Base-by-base conservation (phyloP, 2,113 vertebrate genomes). In the Mionectes macconnelli region DNA sequence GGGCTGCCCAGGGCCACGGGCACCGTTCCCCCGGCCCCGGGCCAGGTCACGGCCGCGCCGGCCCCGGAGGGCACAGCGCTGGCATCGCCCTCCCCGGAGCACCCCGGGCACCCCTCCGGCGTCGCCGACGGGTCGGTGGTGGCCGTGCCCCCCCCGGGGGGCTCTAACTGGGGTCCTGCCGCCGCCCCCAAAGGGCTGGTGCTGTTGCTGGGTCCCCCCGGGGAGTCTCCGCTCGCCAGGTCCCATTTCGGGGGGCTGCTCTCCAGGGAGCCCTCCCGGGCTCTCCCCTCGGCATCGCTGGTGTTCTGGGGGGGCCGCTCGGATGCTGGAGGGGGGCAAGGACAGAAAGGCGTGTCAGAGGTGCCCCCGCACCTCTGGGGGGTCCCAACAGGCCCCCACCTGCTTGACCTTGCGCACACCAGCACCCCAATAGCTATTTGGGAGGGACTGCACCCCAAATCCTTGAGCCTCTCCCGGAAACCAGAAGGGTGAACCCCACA, bases 1-100 rank as follows among this genome's bases (percentile, higher is more conserved):
- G 98, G 97, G 35, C 97, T 98, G 63, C 75, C 16, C 10, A 57
- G 89, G 1, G 96, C 97, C 70, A 96, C 94, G 1, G 87, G 69
- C 60, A 95, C 92, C 2, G 89, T 76, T 14, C n/a, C 82, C 62
- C 62, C 28, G 6, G 8, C 78, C 1, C 87, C 78, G 8, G 94
- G 87, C 91, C 87, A 80, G 56, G 94, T 93, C n/a, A 68, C 94
- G 1, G 62, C 55, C 3, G 39, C 82, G 40, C 50, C 23, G 27
- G 62, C 17, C 40, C 28, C 44, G 4, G 75, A 60, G 31, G 93
- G 74, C 72, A 63, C 25, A 10, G 89, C 69, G 9, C 74, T 76
- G 63, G 84, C 92, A 16, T 90, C 87, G 4, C 59, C 93, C 96
- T 62, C 94, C 47, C 20, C 96, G 57, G 17, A 14, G 45, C 97